Evolutionary conservation across 2,113 vertebrate species (phyloP).

Genomic region (Micronycteris hirsuta): DNA sequence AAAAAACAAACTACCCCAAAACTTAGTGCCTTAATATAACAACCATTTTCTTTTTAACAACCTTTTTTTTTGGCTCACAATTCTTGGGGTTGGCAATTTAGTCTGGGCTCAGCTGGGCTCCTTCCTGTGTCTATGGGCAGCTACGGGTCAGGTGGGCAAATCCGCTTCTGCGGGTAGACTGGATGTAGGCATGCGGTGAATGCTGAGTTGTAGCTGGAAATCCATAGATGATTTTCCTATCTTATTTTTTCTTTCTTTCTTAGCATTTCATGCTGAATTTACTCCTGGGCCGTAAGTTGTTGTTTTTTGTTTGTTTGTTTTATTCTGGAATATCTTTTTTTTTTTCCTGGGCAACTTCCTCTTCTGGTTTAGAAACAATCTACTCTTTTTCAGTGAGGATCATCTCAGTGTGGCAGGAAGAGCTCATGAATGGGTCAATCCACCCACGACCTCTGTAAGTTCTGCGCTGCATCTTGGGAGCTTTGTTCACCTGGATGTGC

Average conservation of each 20-base stretch:
- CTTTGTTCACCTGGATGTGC: too few species aligned
- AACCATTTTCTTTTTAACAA: neutral
- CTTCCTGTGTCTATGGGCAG: neutral
- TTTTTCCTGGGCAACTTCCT: neutral
- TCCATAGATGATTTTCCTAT: neutral
- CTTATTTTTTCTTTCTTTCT: neutral
- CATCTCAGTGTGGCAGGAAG: too few species aligned
- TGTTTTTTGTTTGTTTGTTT: neutral
- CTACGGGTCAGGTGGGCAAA: neutral
- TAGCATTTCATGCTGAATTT: neutral
- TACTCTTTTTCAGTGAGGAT: too few species aligned
- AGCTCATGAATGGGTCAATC: neutral
- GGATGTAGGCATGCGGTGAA: neutral
- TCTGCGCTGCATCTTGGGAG: neutral
- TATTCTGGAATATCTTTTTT: neutral
- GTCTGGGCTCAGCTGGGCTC: neutral
- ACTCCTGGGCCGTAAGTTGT: neutral
- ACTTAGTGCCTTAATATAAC: neutral
- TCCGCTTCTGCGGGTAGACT: neutral
- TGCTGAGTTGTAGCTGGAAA: neutral
- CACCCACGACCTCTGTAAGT: neutral
- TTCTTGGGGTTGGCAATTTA: neutral
- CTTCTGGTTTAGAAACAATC: neutral
- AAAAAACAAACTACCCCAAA: neutral
- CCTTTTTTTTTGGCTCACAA: neutral